Percentiles rank a stretch among this genome's conserved stretches.
These are phyloP conservation scores for Platorchestia sp. DNA, from an alignment of 1,140 invertebrate species.

Conservation along the genomic window DNA sequence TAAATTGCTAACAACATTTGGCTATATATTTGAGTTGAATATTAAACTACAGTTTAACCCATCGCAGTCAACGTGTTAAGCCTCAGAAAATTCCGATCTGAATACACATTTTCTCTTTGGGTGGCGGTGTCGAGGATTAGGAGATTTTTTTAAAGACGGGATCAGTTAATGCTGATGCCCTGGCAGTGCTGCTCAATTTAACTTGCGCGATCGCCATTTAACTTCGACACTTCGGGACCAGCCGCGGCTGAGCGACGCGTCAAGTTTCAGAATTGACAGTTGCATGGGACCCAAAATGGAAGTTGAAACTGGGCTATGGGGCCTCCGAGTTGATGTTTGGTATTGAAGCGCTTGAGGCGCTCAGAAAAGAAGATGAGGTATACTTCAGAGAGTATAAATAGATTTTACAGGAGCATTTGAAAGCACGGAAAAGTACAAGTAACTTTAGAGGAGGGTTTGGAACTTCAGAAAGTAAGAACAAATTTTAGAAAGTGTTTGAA, in stretches of 20 bases:
- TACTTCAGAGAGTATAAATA: neutral
- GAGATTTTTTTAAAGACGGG: neutral
- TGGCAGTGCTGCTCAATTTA: constrained; percentile 25
- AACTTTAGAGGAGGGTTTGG: too few species aligned
- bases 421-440: too few species aligned
- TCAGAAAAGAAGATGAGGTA: neutral
- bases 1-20: too few species aligned
- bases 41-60: too few species aligned
- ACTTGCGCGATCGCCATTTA: constrained; percentile 43
- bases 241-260: neutral
- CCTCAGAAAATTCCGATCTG: too few species aligned
- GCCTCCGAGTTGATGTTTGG: neutral
- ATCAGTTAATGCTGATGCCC: neutral
- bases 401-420: neutral
- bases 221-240: constrained; percentile 24
- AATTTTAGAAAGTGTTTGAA: too few species aligned
- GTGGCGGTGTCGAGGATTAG: neutral
- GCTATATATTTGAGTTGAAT: too few species aligned
- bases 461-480: too few species aligned
- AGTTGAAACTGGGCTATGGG: neutral
- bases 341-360: neutral
- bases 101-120: neutral
- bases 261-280: neutral
- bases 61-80: too few species aligned
- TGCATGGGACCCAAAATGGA: neutral